Evolutionary conservation across 2,888 invertebrate species (phyloP), one percentile per base, ranked within the genome.

Genomic region (Athrips mouffetella): DNA sequence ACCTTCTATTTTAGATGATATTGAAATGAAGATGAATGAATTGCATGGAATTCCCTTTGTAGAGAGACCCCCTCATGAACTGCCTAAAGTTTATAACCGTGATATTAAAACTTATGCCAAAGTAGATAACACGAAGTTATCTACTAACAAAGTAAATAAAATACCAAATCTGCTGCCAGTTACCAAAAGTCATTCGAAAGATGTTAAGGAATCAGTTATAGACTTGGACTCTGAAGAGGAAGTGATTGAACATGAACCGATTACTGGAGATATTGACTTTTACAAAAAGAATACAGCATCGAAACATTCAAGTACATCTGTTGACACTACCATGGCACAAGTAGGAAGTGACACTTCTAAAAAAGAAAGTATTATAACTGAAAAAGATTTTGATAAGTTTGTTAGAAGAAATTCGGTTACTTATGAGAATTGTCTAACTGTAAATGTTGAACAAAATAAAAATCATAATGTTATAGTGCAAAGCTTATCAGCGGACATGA

Each of bases 1-100:
- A 41, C 59, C 64, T 21, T 63, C 70, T 16, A 53, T 69, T 3
- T 60, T 84, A 37, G 84, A 87, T 54, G 82, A 77, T 35, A 83
- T 88, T 49, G 87, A 88, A 72, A 81, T 75, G 71, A 80, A 86
- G 65, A 87, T 88, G 87, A 87, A 86, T 51, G 87, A 87, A 59
- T 62, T 87, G 47, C 88, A 88, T 53, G 88, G 88, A 11, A 82
- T 85, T 29, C 80, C 81, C 23, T 80, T 79, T 50, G 73, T 80
- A 10, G 84, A 84, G 59, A 67, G 80, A 55, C 80, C 83, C 18
- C 62, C 71, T 2, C 78, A 82, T 57, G 80, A 84, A 60, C 57
- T 78, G 33, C 76, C 80, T 8, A 63, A 72, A 51, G 61, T 70
- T 25, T 57, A 57, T 27, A 68, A 66, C 47, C 20, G 63, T 21